A percentile compares a stretch with the other conserved stretches of the same genome.
phyloP scores from a whole-genome alignment of 2,113 vertebrate species.

The Coreoperca whiteheadi region DNA sequence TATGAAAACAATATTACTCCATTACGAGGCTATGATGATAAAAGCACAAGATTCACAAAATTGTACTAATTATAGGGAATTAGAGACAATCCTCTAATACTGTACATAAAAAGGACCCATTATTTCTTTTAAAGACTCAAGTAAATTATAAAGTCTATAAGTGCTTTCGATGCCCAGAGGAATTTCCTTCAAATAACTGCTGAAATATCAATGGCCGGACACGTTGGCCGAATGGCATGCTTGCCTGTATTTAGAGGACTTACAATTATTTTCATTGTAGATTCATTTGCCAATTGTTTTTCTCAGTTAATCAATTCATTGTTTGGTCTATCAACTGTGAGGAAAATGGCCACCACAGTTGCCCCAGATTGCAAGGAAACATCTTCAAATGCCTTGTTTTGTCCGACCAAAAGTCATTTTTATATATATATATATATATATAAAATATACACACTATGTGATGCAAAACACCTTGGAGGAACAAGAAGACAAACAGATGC shows the following conservation, averaged over 20 bases:
- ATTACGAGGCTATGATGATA: not conserved
- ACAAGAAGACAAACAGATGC: not conserved
- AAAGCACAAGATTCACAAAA: not conserved
- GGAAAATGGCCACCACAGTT: not conserved
- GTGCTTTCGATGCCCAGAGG: not conserved
- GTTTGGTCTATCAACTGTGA: not conserved
- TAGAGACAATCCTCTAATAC: not conserved
- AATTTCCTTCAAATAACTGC: not conserved
- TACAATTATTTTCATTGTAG: not conserved
- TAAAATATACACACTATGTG: too few relatives aligned
- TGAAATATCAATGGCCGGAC: not conserved
- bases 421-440: too few relatives aligned
- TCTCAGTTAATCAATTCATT: not conserved
- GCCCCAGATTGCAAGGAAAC: not conserved
- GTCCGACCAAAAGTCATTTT: not conserved
- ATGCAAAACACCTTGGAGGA: constrained; percentile 10
- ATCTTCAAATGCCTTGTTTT: not conserved
- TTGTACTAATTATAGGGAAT: not conserved
- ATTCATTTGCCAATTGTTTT: not conserved
- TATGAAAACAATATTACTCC: not conserved
- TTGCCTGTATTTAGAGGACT: not conserved
- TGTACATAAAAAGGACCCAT: too few relatives aligned
- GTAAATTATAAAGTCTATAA: not conserved
- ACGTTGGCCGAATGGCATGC: too few relatives aligned
- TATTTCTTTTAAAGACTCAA: too few relatives aligned